Base-by-base conservation (phyloP, 1,140 invertebrate genomes). In the Idris sp. region DNA sequence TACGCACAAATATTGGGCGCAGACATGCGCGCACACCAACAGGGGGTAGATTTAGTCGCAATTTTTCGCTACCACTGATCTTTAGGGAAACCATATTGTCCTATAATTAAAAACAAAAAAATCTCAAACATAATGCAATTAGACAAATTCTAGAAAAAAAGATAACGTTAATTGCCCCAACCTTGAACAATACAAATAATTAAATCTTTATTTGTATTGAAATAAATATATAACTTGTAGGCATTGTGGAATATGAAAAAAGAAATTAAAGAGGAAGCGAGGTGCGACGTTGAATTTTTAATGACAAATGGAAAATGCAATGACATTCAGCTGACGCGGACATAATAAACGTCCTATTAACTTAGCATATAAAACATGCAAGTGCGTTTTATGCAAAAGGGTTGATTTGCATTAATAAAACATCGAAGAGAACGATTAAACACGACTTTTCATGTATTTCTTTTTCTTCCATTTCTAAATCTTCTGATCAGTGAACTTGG, bases 1-100 rank as follows among this genome's bases (percentile, higher is more conserved):
- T 69, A 61, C 58, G 36, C 59, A 59, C 73, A 58, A 62, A 53
- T 59, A 64, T 64, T 65, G 33, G 62, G 33, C 41, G 56, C 64
- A 68, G 56, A 64, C 65, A 68, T 62, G 64, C 64, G 59, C 53
- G 33, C 44, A 33, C 33, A 41, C 65, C 44, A 46, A 61, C 48
- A 40, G 59, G 53, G 46, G 53, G 58, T 53, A 18, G 53, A 65
- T 65, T 46, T 44, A 26, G 59, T 22, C 15, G 49, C 16, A 49
- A 48, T 48, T 71, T 67, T 62, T 61, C 38, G 25, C 19, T 26
- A 9, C 33, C 19, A 25, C 19, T 16, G 28, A 4, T 22, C 22
- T 44, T 36, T 54, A 54, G 54, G 48, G 41, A 54, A 56, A 62
- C 43, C 48, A 53, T 61, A n/a, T n/a, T n/a, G n/a, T n/a, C n/a